Base-by-base conservation (phyloP, 2,113 vertebrate genomes). In the Cyrtonyx montezumae region DNA sequence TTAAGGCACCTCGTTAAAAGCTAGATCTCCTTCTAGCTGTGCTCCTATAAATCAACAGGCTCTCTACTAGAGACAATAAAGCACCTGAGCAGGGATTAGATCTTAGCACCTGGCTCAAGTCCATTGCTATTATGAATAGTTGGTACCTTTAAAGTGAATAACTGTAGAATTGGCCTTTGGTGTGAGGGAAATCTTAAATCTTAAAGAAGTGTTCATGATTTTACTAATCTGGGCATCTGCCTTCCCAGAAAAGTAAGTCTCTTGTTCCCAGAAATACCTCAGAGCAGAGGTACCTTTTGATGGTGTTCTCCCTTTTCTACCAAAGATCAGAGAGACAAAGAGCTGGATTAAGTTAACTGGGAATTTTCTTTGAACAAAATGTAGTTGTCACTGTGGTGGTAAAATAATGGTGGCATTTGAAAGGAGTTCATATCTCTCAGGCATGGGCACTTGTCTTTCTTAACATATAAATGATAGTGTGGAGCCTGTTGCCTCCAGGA, bases 221-320 rank as follows among this genome's bases (percentile, higher is more conserved):
- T 90, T 84, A 76, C 76, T 49, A 86, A 63, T 18, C 6, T 0
- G 0, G 43, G 66, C 37, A 81, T 30, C 43, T 88, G 74, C 14
- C 53, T 95, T 91, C 87, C 89, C 74, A 84, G 93, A 91, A 95
- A 68, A 79, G 25, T 63, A 65, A 67, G 2, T 36, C 13, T 59
- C 28, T 80, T n/a, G 7, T 95, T 94, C 87, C 66, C 75, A 89
- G 78, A 46, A 84, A 78, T 26, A 66, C 71, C 40, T 65, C 34
- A 80, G 46, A 75, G 22, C 28, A 68, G 34, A 71, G 22, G 7
- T 26, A 13, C 49, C 62, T 82, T 84, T 76, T 8, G 3, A 73
- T 26, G 66, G 11, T 4, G 14, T 81, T 79, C 23, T 43, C 6
- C 74, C 6, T 87, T 80, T 83, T 56, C 37, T 87, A 56, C 53